Base-by-base conservation (phyloP, 2,797 vertebrate genomes). In the Periophthalmus magnuspinnatus region DNA sequence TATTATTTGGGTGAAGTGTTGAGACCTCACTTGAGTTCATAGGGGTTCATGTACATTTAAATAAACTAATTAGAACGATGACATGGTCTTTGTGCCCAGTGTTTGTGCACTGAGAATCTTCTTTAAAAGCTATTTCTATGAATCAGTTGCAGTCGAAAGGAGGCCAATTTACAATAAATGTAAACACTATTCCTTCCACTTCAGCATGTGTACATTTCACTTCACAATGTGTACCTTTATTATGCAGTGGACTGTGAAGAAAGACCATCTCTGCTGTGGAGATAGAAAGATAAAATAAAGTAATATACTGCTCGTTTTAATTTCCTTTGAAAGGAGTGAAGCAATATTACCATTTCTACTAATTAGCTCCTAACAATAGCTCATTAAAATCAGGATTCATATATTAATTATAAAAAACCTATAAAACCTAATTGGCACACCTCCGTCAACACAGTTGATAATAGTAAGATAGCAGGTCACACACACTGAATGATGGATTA, bases 241-340 rank as follows among this genome's bases (percentile, higher is more conserved):
- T 63, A 63, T 41, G n/a, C 21, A 5, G 11, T 21, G 36, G 36
- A 38, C 34, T 61, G 34, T 61, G 17, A n/a, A 57, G 33, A 61
- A 58, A 34, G 13, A 21, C 54, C 22, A 28, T 60, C 2, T 41
- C 72, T 28, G 19, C 72, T 74, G 36, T 59, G 62, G 64, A 34
- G 8, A 45, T 6, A 48, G 36, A 62, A 13, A 38, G 58, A 34
- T 41, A 22, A 11, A 50, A 50, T 19, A 13, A 2, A 67, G 3
- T n/a, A 54, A 65, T 1, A 0, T 19, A 59, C 14, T 69, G 38
- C 21, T 72, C n/a, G 19, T 58, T 66, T 74, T 71, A 11, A 76
- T 78, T 71, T 80, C 65, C 66, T 67, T 48, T 78, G 32, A 1
- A 65, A 64, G 48, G 67, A 14, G 5, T 10, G 21, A 38, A 17